phyloP scores from a whole-genome alignment of 2,797 vertebrate genomes.

The Alectoris magna region DNA sequence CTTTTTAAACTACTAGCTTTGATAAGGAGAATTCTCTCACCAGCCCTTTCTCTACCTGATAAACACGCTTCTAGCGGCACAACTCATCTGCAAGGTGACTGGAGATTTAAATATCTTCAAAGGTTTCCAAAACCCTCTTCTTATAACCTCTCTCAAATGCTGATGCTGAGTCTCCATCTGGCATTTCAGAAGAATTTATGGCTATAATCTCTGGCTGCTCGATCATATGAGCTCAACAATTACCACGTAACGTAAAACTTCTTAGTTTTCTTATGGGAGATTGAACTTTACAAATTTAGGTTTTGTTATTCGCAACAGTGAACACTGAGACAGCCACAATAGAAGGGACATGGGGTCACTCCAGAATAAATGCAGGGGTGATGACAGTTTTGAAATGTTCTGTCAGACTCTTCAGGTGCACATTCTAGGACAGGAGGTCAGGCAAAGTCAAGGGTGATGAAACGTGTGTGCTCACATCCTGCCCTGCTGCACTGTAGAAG shows the following conservation, averaged over 20 bases:
- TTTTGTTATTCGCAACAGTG: neutral
- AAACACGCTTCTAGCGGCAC: slow-evolving; percentile 46
- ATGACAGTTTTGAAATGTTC: slow-evolving; percentile 28
- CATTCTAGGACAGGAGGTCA: slow-evolving; percentile 2
- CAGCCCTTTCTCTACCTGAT: slow-evolving; percentile 1
- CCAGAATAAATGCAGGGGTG: neutral
- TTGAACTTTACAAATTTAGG: neutral
- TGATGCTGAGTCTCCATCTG: neutral
- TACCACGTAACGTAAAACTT: neutral
- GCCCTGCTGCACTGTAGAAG: neutral
- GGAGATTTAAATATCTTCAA: slow-evolving; percentile 40
- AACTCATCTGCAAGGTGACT: slow-evolving; percentile 42
- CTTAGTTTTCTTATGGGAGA: neutral
- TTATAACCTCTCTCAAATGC: neutral
- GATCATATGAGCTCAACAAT: neutral
- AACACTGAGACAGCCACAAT: slow-evolving; percentile 4
- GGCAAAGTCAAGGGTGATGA: slow-evolving; percentile 16
- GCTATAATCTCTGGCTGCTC: neutral
- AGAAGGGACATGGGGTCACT: neutral
- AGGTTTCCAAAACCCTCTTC: neutral
- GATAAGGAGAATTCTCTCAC: slow-evolving; percentile 62
- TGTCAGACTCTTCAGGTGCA: neutral
- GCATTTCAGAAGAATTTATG: slow-evolving; percentile 24
- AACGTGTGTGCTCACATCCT: neutral
- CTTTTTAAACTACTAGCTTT: slow-evolving; percentile 46